Conservation (phyloP, 2,113 vertebrate species). For the Hemicordylus capensis region DNA sequence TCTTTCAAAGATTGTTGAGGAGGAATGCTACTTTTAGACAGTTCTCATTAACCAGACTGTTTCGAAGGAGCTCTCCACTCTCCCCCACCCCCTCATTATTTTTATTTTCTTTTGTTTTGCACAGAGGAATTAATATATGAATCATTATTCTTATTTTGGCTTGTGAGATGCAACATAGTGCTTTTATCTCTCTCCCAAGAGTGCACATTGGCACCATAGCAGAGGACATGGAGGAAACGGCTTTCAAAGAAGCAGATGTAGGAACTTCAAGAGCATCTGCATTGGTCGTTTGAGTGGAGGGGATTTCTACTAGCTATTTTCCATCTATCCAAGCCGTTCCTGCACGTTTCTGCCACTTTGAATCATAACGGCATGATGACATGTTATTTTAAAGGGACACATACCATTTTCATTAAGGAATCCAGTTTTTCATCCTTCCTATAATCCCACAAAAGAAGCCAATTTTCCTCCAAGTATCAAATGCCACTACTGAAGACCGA, state of each 20-base stretch:
- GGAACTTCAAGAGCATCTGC: slow-evolving; percentile 51
- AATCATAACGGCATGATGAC: not conserved
- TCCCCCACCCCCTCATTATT: slow-evolving; percentile 9
- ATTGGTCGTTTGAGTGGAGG: slow-evolving; percentile 22
- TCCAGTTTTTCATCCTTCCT: slow-evolving; percentile 1
- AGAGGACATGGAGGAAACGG: slow-evolving; percentile 67
- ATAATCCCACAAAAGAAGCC: slow-evolving; percentile 18
- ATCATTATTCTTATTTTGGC: slow-evolving; percentile 67
- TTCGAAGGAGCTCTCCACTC: slow-evolving; percentile 4
- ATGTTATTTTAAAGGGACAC: slow-evolving; percentile 20
- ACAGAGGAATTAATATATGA: slow-evolving; percentile 65
- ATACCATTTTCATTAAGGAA: slow-evolving; percentile 23
- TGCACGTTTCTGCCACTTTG: slow-evolving; percentile 22
- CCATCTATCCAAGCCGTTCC: slow-evolving; percentile 1
- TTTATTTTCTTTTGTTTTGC: slow-evolving; percentile 41
- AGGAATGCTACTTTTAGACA: slow-evolving; percentile 3
- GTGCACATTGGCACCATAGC: slow-evolving; percentile 52
- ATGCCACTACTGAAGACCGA: not conserved
- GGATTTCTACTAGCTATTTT: slow-evolving; percentile 39
- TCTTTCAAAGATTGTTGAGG: not conserved
- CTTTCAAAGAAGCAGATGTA: slow-evolving; percentile 72
- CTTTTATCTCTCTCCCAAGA: slow-evolving; percentile 71
- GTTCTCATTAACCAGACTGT: slow-evolving; percentile 27
- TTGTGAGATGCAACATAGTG: slow-evolving; percentile 59
- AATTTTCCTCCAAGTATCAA: slow-evolving; percentile 29